Percentiles rank a stretch among this genome's conserved stretches.
Conservation (phyloP, 2,113 vertebrate genomes). For the Xenopus borealis region DNA sequence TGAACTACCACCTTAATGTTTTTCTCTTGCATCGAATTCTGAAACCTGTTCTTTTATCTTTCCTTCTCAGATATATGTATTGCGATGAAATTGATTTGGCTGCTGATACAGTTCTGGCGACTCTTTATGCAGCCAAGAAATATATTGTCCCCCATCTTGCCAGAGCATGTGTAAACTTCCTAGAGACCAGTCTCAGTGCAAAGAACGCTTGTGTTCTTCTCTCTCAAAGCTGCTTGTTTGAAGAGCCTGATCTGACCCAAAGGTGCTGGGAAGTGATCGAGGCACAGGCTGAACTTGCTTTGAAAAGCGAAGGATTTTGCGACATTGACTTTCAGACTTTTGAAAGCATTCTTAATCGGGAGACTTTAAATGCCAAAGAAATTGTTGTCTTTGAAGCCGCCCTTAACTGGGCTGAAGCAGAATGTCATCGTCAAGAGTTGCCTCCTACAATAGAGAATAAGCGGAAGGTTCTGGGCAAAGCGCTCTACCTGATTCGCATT, state of each 20-base stretch:
- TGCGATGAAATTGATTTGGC: conserved; percentile 96
- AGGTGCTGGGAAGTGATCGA: conserved; percentile 98
- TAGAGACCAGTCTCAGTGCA: conserved; percentile 93
- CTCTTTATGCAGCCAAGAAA: conserved; percentile 94
- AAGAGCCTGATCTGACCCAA: conserved; percentile 95
- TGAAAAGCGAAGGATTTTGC: conserved; percentile 94
- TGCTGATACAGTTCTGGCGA: conserved; percentile 92
- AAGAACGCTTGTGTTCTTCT: conserved; percentile 94
- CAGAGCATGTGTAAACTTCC: conserved; percentile 92
- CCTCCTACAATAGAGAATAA: conserved; percentile 86
- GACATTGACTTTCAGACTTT: conserved; percentile 95
- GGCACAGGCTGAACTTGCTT: conserved; percentile 90
- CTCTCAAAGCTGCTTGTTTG: conserved; percentile 94
- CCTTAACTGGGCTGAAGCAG: conserved; percentile 91
- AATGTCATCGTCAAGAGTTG: conserved; percentile 88
- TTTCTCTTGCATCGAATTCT: background rate
- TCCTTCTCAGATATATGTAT: conserved; percentile 88
- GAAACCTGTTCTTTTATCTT: conserved; percentile 6
- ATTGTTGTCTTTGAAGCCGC: conserved; percentile 93
- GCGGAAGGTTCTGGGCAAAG: conserved; percentile 89
- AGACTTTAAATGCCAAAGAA: conserved; percentile 97
- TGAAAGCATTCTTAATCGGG: conserved; percentile 91
- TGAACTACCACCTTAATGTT: too few relatives aligned
- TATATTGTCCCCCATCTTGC: conserved; percentile 97
- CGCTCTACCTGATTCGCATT: conserved; percentile 89